Conservation (phyloP, 1,140 invertebrate genomes). For the Drosophila ironensis region DNA sequence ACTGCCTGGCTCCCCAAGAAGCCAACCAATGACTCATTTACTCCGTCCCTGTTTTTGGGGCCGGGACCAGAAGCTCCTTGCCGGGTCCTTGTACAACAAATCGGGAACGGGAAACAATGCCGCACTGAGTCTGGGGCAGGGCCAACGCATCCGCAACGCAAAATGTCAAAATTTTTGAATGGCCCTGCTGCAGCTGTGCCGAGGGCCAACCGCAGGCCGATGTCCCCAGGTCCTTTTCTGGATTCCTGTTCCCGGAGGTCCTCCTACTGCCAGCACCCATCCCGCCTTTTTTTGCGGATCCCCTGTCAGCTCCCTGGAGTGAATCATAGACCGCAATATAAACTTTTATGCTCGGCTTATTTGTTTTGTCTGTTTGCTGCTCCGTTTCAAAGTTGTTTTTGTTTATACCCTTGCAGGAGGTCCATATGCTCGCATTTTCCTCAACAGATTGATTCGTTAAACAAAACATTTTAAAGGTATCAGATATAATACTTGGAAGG, state of each 20-base stretch:
- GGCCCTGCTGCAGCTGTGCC: not conserved
- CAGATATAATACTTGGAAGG: too few relatives aligned
- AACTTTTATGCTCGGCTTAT: slow-evolving; percentile 79
- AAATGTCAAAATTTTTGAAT: slow-evolving; percentile 75
- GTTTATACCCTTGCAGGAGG: not conserved
- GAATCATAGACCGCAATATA: slow-evolving; percentile 80
- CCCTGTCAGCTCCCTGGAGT: slow-evolving; percentile 17
- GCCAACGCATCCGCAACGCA: slow-evolving; percentile 56
- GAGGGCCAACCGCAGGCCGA: not conserved
- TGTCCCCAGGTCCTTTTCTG: too few relatives aligned
- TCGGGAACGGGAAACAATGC: too few relatives aligned
- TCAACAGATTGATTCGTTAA: not conserved
- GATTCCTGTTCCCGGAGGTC: too few relatives aligned
- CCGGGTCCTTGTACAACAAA: slow-evolving; percentile 55
- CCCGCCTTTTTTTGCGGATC: too few relatives aligned
- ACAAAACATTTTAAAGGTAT: too few relatives aligned
- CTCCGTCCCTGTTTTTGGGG: not conserved
- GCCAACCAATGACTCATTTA: slow-evolving; percentile 44
- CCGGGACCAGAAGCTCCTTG: not conserved
- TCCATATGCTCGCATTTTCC: not conserved
- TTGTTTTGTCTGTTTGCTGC: slow-evolving; percentile 73
- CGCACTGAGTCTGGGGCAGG: not conserved
- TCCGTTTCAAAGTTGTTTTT: slow-evolving; percentile 12
- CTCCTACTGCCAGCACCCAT: too few relatives aligned
- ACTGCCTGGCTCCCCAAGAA: too few relatives aligned